Evolutionary conservation across 2,797 vertebrate species (phyloP).

Genomic region (Petrocephalus sullivani): DNA sequence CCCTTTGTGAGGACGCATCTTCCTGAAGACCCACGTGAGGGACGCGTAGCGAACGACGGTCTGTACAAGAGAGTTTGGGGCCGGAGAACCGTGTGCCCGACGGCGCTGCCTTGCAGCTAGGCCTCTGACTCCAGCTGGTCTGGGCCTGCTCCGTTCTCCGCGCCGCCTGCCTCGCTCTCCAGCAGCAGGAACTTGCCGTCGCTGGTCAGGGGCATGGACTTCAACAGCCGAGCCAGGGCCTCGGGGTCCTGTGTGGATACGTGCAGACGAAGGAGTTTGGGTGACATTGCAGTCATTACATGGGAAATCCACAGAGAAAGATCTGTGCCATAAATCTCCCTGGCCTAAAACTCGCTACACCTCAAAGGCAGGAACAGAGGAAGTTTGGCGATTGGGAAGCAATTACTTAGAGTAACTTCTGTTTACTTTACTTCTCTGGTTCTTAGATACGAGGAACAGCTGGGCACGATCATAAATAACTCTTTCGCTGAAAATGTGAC

Average conservation of each 20-base stretch:
- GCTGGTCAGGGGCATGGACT: constrained; percentile 82
- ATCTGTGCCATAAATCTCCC: not conserved
- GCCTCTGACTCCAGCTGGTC: constrained; percentile 89
- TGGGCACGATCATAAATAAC: not conserved
- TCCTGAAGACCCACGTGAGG: not conserved
- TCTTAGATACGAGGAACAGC: not conserved
- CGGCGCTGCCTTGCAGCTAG: constrained; percentile 42
- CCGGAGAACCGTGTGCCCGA: not conserved
- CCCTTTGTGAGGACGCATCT: not conserved
- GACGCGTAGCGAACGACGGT: not conserved
- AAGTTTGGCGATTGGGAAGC: not conserved
- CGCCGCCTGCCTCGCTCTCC: constrained; percentile 63
- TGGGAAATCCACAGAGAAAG: not conserved
- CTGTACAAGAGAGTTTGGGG: constrained; percentile 7
- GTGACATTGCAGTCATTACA: not conserved
- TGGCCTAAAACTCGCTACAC: not conserved
- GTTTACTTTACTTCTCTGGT: not conserved
- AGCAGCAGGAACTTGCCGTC: constrained; percentile 90
- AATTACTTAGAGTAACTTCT: not conserved
- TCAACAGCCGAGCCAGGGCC: constrained; percentile 85
- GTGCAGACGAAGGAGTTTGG: not conserved
- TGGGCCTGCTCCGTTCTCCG: constrained; percentile 48
- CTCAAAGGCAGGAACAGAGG: not conserved
- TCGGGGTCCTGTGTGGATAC: constrained; percentile 76
- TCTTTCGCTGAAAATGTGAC: not conserved